Evolutionary conservation across 23 tunicate species (phyloP), one percentile per base, ranked within the genome.

Genomic region (Styela clava): DNA sequence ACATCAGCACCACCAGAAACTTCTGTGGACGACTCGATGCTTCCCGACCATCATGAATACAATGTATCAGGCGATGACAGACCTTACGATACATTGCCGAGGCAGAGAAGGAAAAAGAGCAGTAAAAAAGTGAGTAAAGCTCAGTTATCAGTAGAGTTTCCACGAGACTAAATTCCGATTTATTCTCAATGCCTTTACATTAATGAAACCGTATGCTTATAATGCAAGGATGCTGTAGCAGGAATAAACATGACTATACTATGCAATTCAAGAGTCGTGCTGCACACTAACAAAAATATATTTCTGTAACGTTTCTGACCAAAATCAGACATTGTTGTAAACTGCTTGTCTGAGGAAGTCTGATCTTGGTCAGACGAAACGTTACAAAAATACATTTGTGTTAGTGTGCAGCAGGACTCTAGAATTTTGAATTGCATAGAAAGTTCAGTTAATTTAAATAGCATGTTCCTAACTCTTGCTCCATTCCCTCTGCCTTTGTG

Each of bases 101-200:
- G 81, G 31, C 81, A 76, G 31, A 51, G 81, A 76, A 76, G 37
- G 64, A 36, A 27, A 25, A 76, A 76, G 37, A 34, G 28, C 31
- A 76, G 52, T 7, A 76, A 76, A 44, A 44, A 44, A 12, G 56
- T 44, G 7, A 12, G 56, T 44, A 5, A n/a, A n/a, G n/a, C n/a
- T n/a, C n/a, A n/a, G n/a, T n/a, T n/a, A n/a, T n/a, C n/a, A n/a
- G n/a, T n/a, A n/a, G n/a, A n/a, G n/a, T n/a, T n/a, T n/a, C n/a
- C n/a, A n/a, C n/a, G n/a, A n/a, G n/a, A n/a, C n/a, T n/a, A n/a
- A n/a, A 44, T 44, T 5, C 56, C 12, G 7, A 44, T 44, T 12
- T 44, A 5, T 44, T 12, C 12, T 44, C 56, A 5, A 44, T 44
- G 56, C 56, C 56, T 44, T 44, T 44, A 12, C 56, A 44, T 44